Base-by-base conservation (phyloP, 92 coral and sea anemone genomes). In the Scolanthus callimorphus region DNA sequence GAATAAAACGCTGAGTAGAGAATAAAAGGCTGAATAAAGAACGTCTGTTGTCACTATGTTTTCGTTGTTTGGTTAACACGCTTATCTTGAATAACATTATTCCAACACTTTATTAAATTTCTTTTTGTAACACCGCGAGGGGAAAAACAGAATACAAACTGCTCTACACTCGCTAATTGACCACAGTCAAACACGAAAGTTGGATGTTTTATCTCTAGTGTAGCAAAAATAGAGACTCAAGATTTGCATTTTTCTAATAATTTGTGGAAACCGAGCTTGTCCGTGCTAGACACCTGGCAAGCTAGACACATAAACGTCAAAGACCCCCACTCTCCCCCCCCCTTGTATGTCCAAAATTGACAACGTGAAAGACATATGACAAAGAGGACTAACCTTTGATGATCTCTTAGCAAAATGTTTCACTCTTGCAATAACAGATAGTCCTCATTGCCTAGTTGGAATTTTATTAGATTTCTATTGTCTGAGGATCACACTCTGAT, bases 391-490 rank as follows among this genome's bases (percentile, higher is more conserved):
- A n/a, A n/a, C n/a, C n/a, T n/a, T n/a, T n/a, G n/a, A n/a, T n/a
- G n/a, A n/a, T n/a, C n/a, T n/a, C n/a, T n/a, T n/a, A n/a, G n/a
- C n/a, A n/a, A n/a, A n/a, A n/a, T n/a, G n/a, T n/a, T n/a, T n/a
- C n/a, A n/a, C n/a, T n/a, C n/a, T n/a, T n/a, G n/a, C n/a, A n/a
- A n/a, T n/a, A n/a, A n/a, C n/a, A n/a, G n/a, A n/a, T n/a, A n/a
- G n/a, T n/a, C n/a, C 15, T 34, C 43, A 6, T 6, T 34, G 6
- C 9, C 15, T 34, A 34, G 43, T 6, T 6, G 15, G 43, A 62
- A 37, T 53, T 39, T 65, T 65, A 51, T 54, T 66, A 66, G 73
- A 41, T 66, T 66, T 38, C 38, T 29, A 31, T 31, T 25, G 37
- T 59, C 65, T 19, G 43, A 34, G 17, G 28, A 8, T 12, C 17